phyloP scores from a whole-genome alignment of 2,797 vertebrate genomes.

The Harpagifer antarcticus region DNA sequence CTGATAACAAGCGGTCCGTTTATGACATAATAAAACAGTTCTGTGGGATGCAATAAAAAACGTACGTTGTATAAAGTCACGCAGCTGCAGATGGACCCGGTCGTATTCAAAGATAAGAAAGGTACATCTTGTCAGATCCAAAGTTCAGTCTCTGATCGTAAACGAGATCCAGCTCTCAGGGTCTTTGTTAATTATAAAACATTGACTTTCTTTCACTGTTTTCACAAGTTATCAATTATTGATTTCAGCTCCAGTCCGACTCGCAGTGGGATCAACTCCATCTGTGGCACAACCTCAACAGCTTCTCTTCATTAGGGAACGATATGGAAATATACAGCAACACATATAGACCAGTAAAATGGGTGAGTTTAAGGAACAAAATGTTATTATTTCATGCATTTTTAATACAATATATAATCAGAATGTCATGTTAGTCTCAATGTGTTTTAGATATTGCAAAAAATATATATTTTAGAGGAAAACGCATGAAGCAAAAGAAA shows the following conservation, averaged over 20 bases:
- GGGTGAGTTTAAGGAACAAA: too few relatives aligned
- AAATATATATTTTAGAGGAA: not conserved
- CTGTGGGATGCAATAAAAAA: not conserved
- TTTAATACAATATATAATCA: too few relatives aligned
- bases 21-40: constrained; percentile 34
- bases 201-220: not conserved
- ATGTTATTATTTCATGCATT: too few relatives aligned
- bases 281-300: too few relatives aligned
- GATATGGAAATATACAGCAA: not conserved
- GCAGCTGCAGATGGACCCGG: not conserved
- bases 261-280: not conserved
- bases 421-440: too few relatives aligned
- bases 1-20: constrained; percentile 40
- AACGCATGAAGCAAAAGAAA: too few relatives aligned
- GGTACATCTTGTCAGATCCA: constrained; percentile 14
- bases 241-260: not conserved
- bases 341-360: too few relatives aligned
- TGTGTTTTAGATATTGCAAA: too few relatives aligned
- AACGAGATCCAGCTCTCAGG: not conserved
- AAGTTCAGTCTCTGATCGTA: constrained; percentile 36
- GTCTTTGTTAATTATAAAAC: not conserved
- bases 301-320: not conserved
- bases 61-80: not conserved
- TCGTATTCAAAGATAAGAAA: constrained; percentile 25
- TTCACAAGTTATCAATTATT: not conserved